phyloP scores from a whole-genome alignment of 2,797 vertebrate species.

The Lithobates pipiens region DNA sequence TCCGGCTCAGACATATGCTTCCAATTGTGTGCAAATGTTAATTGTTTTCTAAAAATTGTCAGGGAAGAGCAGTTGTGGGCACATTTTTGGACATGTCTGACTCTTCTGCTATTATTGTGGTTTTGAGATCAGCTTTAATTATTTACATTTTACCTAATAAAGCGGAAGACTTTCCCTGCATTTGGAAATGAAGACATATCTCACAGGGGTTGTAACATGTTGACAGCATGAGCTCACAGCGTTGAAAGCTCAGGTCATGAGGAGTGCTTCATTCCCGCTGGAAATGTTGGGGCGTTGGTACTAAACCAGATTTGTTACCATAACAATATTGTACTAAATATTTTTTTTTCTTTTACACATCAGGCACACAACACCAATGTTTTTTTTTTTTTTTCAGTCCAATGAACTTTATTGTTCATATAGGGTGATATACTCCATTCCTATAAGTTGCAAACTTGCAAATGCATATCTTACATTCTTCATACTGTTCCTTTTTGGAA shows the following conservation, averaged over 20 bases:
- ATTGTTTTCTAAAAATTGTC: not conserved
- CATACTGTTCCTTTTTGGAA: no score
- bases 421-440: no score
- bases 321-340: not conserved
- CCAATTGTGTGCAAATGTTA: slow-evolving; percentile 18
- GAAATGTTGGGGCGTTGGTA: not conserved
- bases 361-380: no score
- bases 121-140: not conserved
- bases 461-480: no score
- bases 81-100: not conserved
- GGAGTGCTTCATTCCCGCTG: not conserved
- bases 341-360: not conserved
- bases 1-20: slow-evolving; percentile 26
- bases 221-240: not conserved
- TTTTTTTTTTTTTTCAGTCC: no score
- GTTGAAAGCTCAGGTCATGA: not conserved
- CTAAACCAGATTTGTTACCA: not conserved
- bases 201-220: not conserved
- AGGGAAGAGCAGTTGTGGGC: not conserved
- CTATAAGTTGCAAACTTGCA: no score
- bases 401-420: no score
- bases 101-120: not conserved
- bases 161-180: not conserved
- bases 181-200: not conserved
- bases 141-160: not conserved